Evolutionary conservation across 37 sponge, comb jelly and placozoan genomes (phyloP).

Genomic region (Axinella damicornis): DNA sequence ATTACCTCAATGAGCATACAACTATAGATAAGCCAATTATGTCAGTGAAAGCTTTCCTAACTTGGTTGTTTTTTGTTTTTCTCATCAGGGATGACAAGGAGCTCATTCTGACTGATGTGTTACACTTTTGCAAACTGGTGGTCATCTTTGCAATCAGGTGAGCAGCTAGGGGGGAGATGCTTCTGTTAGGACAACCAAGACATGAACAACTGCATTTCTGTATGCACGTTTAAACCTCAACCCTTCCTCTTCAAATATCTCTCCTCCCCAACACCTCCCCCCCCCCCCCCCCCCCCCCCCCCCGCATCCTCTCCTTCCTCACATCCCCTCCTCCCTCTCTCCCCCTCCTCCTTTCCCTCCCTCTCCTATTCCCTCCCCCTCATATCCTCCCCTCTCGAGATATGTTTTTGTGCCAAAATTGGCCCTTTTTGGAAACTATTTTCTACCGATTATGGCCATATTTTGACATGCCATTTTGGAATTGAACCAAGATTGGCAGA

Average conservation of each 20-base stretch:
- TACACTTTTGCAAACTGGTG: constrained; percentile 63
- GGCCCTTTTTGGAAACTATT: too few relatives aligned
- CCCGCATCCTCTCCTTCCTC: background rate
- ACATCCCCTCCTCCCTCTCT: background rate
- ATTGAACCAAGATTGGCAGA: too few relatives aligned
- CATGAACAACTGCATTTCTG: too few relatives aligned
- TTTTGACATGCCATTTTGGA: too few relatives aligned
- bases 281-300: background rate
- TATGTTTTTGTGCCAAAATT: too few relatives aligned
- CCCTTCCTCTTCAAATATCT: too few relatives aligned
- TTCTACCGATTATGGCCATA: too few relatives aligned
- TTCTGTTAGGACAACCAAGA: background rate
- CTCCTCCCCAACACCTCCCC: background rate
- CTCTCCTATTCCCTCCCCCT: background rate
- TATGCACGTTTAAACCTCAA: too few relatives aligned
- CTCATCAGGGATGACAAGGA: constrained; percentile 46
- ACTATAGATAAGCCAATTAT: too few relatives aligned
- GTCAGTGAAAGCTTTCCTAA: background rate
- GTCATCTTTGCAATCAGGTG: constrained; percentile 70
- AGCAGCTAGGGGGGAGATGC: too few relatives aligned
- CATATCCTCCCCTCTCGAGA: too few relatives aligned
- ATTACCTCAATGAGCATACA: too few relatives aligned
- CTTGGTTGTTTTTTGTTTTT: background rate
- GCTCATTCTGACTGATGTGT: constrained; percentile 54
- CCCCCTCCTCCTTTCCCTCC: background rate